These are phyloP conservation scores for Clarias fuscus DNA, from an alignment of 2,797 vertebrate genomes.

Conservation along the genomic window DNA sequence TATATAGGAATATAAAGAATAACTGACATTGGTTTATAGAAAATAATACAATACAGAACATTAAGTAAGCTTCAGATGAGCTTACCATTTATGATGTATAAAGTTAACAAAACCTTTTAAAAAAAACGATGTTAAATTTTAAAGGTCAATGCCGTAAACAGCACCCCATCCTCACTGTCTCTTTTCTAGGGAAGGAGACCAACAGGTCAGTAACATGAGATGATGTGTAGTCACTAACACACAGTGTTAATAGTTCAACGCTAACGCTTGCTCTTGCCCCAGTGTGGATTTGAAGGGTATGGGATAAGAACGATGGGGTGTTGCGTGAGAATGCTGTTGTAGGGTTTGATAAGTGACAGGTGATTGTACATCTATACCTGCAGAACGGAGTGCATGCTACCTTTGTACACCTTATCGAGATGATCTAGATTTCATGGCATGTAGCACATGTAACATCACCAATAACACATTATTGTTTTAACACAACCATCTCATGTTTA, in stretches of 20 bases:
- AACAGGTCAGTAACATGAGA: too few relatives aligned
- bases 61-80: background rate
- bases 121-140: too few relatives aligned
- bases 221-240: background rate
- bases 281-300: background rate
- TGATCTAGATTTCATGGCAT: background rate
- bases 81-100: background rate
- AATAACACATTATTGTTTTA: background rate
- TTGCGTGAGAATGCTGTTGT: background rate
- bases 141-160: background rate
- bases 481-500: background rate
- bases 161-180: background rate
- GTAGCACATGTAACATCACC: background rate
- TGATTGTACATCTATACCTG: background rate
- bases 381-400: background rate
- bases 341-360: background rate
- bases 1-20: background rate
- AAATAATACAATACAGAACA: background rate
- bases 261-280: background rate
- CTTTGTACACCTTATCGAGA: background rate
- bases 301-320: background rate
- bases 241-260: background rate
- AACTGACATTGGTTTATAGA: background rate
- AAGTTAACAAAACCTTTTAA: too few relatives aligned
- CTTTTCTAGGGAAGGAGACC: background rate